Evolutionary conservation across 1,140 invertebrate genomes (phyloP), one percentile per base, ranked within the genome.

Genomic region (Drosophila dunni): DNA sequence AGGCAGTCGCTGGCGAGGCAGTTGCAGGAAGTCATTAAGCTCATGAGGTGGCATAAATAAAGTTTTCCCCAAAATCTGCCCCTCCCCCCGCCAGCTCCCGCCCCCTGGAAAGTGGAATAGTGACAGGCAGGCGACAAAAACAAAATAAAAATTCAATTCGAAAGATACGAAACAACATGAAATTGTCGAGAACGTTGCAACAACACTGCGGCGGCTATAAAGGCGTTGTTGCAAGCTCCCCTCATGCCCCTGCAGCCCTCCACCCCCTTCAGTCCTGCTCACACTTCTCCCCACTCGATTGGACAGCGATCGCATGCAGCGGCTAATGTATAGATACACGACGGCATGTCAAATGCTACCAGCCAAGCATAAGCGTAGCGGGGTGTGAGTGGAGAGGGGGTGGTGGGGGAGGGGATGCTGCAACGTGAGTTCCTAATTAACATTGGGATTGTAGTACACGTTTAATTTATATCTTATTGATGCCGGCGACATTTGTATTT

Each of bases 391-490:
- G 45, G 1, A 29, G 53, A 63, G 57, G 0, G 9, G 11, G 53
- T 10, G 2, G 17, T 4, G 64, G 53, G 60, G n/a, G 7, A 40
- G 36, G 51, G 15, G 15, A 42, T 56, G 53, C 53, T 40, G 50
- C 60, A 69, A 72, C 84, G 84, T 89, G 84, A 82, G 67, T 84
- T 71, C 83, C 84, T 90, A 89, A 89, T 89, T 89, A 89, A 89
- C 84, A 84, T 79, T 75, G 74, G 80, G 78, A 81, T 89, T 89
- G 85, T 89, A 88, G 85, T 89, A 84, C 84, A 84, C 74, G 66
- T 84, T 90, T 89, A 89, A 89, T 89, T 89, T 89, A 89, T 89
- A 89, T 75, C 84, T 89, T 89, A 89, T 89, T 90, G 84, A 89
- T 89, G 84, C 81, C 81, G 67, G 84, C 85, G 84, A 89, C 84